Evolutionary conservation across 2,888 invertebrate species (phyloP).

Genomic region (Rhodophaea formosa): DNA sequence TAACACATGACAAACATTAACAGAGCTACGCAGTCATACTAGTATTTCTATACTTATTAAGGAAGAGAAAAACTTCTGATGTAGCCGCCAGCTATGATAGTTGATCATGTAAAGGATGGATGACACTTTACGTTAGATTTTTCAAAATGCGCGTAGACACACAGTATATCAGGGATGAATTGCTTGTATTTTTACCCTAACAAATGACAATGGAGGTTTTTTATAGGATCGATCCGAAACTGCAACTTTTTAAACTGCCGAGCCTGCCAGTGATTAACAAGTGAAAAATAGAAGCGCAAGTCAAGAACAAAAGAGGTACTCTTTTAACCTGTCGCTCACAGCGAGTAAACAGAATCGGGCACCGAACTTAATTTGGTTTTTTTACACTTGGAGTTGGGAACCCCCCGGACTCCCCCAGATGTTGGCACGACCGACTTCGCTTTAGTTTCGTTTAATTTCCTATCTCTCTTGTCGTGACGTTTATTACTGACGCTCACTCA

Average conservation of each 20-base stretch:
- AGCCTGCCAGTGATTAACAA: slow-evolving; percentile 37
- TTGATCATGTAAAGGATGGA: no score
- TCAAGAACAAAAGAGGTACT: slow-evolving; percentile 46
- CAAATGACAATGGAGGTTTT: neutral
- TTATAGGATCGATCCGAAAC: neutral
- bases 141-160: no score
- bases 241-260: slow-evolving; percentile 14
- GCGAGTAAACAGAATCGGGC: slow-evolving; percentile 65
- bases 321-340: slow-evolving; percentile 65
- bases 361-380: slow-evolving; percentile 66
- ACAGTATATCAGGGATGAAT: neutral
- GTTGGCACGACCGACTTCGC: slow-evolving; percentile 63
- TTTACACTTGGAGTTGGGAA: slow-evolving; percentile 46
- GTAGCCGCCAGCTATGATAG: no score
- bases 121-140: no score
- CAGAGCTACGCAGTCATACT: no score
- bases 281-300: slow-evolving; percentile 35
- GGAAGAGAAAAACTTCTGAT: no score
- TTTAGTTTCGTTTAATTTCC: slow-evolving; percentile 79
- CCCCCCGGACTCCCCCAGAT: slow-evolving; percentile 60
- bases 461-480: slow-evolving; percentile 73
- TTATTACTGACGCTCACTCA: slow-evolving; percentile 65
- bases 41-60: no score
- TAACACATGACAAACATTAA: no score
- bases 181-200: neutral